phyloP scores from a whole-genome alignment of 2,888 invertebrate genomes.

The Pheosia tremula region DNA sequence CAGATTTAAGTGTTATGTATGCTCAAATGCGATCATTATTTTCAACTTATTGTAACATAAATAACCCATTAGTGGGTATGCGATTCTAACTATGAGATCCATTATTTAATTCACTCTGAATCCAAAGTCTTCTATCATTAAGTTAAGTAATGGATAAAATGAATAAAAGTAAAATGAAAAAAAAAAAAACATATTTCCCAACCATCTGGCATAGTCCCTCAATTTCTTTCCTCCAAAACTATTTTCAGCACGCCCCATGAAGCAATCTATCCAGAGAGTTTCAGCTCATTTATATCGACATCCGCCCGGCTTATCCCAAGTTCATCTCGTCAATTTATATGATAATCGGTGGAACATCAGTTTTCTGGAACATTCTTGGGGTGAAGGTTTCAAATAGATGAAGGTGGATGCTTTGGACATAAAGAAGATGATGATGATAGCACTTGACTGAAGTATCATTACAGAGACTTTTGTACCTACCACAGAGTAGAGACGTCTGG shows the following conservation, averaged over 20 bases:
- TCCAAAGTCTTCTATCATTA: too few relatives aligned
- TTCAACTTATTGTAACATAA: too few relatives aligned
- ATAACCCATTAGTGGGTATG: too few relatives aligned
- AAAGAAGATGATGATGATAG: neutral
- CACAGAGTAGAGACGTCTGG: too few relatives aligned
- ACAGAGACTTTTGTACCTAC: too few relatives aligned
- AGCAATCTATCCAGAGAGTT: neutral
- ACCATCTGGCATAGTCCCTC: neutral
- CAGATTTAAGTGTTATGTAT: too few relatives aligned
- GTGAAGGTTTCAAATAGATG: neutral
- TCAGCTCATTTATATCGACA: constrained; percentile 1
- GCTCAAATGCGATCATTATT: too few relatives aligned
- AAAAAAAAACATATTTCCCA: neutral
- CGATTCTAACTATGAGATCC: too few relatives aligned
- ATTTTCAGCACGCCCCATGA: neutral
- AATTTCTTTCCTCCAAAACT: neutral
- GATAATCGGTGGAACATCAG: constrained; percentile 19
- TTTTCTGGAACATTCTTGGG: constrained; percentile 12
- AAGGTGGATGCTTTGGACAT: neutral
- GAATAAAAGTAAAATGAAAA: too few relatives aligned
- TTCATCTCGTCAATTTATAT: constrained; percentile 25
- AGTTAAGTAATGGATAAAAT: too few relatives aligned
- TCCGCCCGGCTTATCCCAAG: constrained; percentile 14
- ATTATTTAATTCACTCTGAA: too few relatives aligned
- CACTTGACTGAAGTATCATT: too few relatives aligned